These are phyloP conservation scores for Drosophila ironensis DNA, from an alignment of 1,140 invertebrate species.

Conservation along the genomic window DNA sequence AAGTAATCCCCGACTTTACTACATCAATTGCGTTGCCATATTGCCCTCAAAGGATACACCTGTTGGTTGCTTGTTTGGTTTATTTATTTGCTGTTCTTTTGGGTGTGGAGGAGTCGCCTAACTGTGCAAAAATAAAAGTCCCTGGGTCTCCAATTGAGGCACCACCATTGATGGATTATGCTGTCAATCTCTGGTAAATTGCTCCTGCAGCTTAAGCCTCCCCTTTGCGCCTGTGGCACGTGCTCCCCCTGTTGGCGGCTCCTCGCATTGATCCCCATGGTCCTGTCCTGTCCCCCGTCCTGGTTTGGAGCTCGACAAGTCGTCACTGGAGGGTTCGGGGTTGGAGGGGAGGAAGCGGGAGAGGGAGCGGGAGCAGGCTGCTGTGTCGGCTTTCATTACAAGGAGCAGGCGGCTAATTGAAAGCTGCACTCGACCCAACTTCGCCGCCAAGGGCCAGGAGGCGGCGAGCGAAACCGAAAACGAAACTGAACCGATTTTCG, in stretches of 20 bases:
- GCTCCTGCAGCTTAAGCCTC: slow-evolving; percentile 65
- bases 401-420: slow-evolving; percentile 75
- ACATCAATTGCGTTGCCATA: slow-evolving; percentile 18
- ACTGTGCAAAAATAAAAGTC: too few relatives aligned
- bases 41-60: slow-evolving; percentile 20
- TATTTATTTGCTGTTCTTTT: not conserved
- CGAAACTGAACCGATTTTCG: slow-evolving; percentile 7
- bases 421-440: slow-evolving; percentile 66
- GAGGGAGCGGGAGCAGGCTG: not conserved
- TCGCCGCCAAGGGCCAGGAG: slow-evolving; percentile 57
- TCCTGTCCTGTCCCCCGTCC: too few relatives aligned
- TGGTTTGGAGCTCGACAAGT: slow-evolving; percentile 51
- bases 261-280: not conserved
- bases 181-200: slow-evolving; percentile 77
- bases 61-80: slow-evolving; percentile 22
- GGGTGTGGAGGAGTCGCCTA: not conserved
- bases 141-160: slow-evolving; percentile 1
- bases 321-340: slow-evolving; percentile 61
- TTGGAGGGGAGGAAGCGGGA: not conserved
- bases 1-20: not conserved
- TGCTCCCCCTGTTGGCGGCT: slow-evolving; percentile 19
- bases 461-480: slow-evolving; percentile 2
- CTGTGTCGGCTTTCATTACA: slow-evolving; percentile 73
- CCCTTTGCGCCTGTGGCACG: slow-evolving; percentile 54
- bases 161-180: slow-evolving; percentile 73